Evolutionary conservation across 2,888 invertebrate species (phyloP), one percentile per base, ranked within the genome.

Genomic region (Polymixis flavicincta): DNA sequence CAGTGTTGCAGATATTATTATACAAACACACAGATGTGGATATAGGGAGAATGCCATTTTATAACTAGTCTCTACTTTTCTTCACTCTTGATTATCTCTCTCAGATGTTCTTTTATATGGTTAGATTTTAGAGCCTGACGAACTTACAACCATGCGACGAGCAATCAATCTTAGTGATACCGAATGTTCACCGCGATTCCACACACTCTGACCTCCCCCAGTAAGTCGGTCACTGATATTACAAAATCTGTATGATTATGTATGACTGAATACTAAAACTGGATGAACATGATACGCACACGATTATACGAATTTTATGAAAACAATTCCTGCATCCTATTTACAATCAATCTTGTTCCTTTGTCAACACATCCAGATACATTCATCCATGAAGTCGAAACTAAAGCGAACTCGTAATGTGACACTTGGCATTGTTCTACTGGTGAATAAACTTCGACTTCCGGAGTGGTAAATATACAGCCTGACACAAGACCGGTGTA

Each of bases 281-380:
- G 22, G 25, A 71, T 77, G 66, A 57, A 37, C 14, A 57, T 72
- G 52, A 61, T 22, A 68, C 3, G 6, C 52, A 57, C 14, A 50
- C 42, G 52, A 28, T 45, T 28, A 25, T 14, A 1, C 54, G 45
- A 48, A 55, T 48, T 25, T 19, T 55, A 80, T n/a, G 57, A 69
- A 25, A 67, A 63, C 22, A 28, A 37, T 71, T 63, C 37, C 65
- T 63, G 54, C 54, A 54, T 52, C 54, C 14, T 64, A 82, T 82
- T 67, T 82, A 82, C 78, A 73, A 76, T n/a, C 82, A 72, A 57
- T 45, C 67, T 37, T 74, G 68, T 80, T 70, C 61, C 65, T 81
- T 75, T 60, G 48, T 61, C 45, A 74, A 75, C 52, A 57, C 81
- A 84, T 66, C 50, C 85, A 75, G 50, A 67, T 45, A 63, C 85